These are phyloP conservation scores for Triplophysa bombifrons DNA, from an alignment of 2,797 vertebrate species.

Conservation along the genomic window DNA sequence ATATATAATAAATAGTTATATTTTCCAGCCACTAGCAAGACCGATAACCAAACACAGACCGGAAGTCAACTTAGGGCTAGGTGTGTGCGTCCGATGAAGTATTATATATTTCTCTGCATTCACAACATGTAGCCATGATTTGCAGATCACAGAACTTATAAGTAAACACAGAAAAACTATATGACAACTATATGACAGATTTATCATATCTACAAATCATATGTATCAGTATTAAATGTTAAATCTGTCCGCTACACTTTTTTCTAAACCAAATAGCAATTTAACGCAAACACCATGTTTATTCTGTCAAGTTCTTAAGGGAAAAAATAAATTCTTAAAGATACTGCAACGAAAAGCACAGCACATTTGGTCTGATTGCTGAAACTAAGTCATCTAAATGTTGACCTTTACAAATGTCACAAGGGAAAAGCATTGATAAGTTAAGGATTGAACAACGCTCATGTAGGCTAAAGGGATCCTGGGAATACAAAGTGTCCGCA, in stretches of 20 bases:
- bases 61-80: no score
- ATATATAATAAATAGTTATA: no score
- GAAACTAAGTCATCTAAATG: slow-evolving; percentile 80
- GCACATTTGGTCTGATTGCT: slow-evolving; percentile 65
- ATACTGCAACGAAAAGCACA: slow-evolving; percentile 18
- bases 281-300: background rate
- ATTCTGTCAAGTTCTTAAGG: background rate
- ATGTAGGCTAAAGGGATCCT: slow-evolving; percentile 16
- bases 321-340: slow-evolving; percentile 13
- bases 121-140: background rate
- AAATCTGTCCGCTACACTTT: background rate
- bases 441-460: slow-evolving; percentile 37
- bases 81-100: background rate
- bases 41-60: no score
- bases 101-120: background rate
- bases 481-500: slow-evolving; percentile 40
- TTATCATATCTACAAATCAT: background rate
- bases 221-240: background rate
- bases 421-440: slow-evolving; percentile 61
- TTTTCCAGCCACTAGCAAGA: no score
- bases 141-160: no score
- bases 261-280: background rate
- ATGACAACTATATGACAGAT: no score
- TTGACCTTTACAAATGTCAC: slow-evolving; percentile 78
- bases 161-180: no score